phyloP scores from a whole-genome alignment of 1,140 invertebrate species.

The Caerostris extrusa region DNA sequence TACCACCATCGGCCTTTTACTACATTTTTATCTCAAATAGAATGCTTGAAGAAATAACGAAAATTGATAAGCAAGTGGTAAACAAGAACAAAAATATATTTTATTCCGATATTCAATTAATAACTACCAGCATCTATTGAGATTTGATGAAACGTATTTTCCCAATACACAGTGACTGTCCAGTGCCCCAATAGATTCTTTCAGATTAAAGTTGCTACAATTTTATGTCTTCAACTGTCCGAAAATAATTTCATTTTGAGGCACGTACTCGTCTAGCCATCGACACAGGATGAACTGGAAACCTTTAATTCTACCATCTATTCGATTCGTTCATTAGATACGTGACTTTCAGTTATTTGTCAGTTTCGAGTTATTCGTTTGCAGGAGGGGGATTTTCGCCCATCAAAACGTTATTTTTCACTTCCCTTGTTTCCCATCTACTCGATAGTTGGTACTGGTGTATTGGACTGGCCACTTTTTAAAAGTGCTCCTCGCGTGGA shows the following conservation, averaged over 20 bases:
- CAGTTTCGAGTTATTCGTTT: not conserved
- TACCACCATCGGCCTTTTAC: too few relatives aligned
- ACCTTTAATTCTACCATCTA: not conserved
- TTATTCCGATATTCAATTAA: too few relatives aligned
- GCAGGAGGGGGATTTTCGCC: not conserved
- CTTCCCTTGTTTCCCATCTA: not conserved
- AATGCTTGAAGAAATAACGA: too few relatives aligned
- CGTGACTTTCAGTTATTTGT: constrained; percentile 53
- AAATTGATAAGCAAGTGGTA: too few relatives aligned
- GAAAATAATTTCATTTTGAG: constrained; percentile 44
- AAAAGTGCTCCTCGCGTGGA: not conserved
- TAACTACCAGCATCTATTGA: too few relatives aligned
- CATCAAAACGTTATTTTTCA: constrained; percentile 40
- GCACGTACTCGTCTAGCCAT: not conserved
- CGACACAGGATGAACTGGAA: not conserved
- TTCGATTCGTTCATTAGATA: constrained; percentile 9
- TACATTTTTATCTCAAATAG: too few relatives aligned
- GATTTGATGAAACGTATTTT: too few relatives aligned
- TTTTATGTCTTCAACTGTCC: not conserved
- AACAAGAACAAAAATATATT: too few relatives aligned
- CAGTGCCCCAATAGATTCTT: not conserved
- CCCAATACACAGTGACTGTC: too few relatives aligned
- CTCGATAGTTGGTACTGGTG: not conserved
- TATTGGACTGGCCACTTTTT: not conserved
- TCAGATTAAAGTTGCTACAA: not conserved